These are phyloP conservation scores for Strix uralensis DNA, from an alignment of 2,113 vertebrate species.

Conservation along the genomic window DNA sequence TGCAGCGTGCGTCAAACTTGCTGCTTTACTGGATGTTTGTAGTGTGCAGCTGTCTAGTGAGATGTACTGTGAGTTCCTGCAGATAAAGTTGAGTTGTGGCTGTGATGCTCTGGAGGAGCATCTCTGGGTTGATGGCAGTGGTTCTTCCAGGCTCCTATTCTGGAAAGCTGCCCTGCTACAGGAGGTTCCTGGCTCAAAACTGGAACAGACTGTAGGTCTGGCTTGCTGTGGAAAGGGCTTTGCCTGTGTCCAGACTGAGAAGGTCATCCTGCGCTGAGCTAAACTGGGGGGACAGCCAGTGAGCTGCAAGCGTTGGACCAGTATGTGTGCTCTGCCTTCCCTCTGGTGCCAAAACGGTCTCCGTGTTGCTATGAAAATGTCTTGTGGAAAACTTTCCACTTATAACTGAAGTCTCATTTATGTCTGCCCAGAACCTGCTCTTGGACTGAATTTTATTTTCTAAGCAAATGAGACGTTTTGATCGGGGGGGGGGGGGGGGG, in stretches of 20 bases:
- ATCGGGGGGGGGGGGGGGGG: not conserved
- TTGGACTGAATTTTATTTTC: slow-evolving; percentile 23
- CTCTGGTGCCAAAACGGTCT: not conserved
- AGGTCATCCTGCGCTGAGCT: not conserved
- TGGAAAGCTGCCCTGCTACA: not conserved
- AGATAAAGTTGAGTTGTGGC: not conserved
- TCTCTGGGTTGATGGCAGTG: not conserved
- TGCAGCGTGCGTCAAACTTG: not conserved
- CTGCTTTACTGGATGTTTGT: not conserved
- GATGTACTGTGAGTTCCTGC: not conserved
- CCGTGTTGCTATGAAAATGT: not conserved
- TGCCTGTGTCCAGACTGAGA: not conserved
- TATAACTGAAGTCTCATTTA: slow-evolving; percentile 4
- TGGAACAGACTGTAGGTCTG: not conserved
- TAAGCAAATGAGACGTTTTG: not conserved
- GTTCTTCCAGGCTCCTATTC: not conserved
- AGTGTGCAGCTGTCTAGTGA: not conserved
- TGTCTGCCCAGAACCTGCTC: not conserved
- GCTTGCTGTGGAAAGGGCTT: not conserved
- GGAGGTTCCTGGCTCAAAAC: not conserved
- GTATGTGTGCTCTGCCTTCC: not conserved
- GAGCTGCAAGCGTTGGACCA: not conserved
- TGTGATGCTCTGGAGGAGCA: not conserved
- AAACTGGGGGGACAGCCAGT: not conserved
- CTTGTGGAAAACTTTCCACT: slow-evolving; percentile 17